Base-by-base conservation (phyloP, 2,113 vertebrate species). In the Saguinus midas region DNA sequence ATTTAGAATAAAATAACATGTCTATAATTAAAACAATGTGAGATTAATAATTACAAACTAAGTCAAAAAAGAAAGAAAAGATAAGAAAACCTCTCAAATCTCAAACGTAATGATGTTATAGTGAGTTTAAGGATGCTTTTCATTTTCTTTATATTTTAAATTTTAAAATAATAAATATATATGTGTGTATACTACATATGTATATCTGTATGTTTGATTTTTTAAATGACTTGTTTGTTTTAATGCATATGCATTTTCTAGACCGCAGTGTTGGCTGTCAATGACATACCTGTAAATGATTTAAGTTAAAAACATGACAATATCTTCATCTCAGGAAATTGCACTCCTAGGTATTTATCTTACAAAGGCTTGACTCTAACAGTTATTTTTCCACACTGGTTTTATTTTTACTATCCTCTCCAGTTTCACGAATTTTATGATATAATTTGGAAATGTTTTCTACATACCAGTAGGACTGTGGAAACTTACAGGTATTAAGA, bases 1-100 rank as follows among this genome's bases (percentile, higher is more conserved):
- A 75, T 79, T 32, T 48, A 2, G 57, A 29, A 78, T n/a, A 89
- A 91, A 92, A 92, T n/a, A 89, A 91, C 90, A 92, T 79, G 43
- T 66, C 66, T 91, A 35, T 37, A 87, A 66, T 86, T 16, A 90
- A 4, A 32, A 73, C 16, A 78, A 55, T 57, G 64, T 89, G 14
- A 89, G 91, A 73, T 83, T 87, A 93, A 72, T 85, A 78, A 93
- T 17, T 35, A 58, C 58, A 81, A 64, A 68, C 48, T 32, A 40
- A 75, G 35, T 3, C 61, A n/a, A 48, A n/a, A 58, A 57, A 57
- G 2, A 86, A 88, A 40, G 10, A 81, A 68, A 73, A 20, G 1
- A 14, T 80, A 73, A 57, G 9, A 87, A 79, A 80, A 21, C 9
- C 29, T 13, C 1, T 21, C 6, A 80, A 55, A 75, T 70, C 20